Conservation (phyloP, 1,140 invertebrate species). For the Caenorhabditis remanei region DNA sequence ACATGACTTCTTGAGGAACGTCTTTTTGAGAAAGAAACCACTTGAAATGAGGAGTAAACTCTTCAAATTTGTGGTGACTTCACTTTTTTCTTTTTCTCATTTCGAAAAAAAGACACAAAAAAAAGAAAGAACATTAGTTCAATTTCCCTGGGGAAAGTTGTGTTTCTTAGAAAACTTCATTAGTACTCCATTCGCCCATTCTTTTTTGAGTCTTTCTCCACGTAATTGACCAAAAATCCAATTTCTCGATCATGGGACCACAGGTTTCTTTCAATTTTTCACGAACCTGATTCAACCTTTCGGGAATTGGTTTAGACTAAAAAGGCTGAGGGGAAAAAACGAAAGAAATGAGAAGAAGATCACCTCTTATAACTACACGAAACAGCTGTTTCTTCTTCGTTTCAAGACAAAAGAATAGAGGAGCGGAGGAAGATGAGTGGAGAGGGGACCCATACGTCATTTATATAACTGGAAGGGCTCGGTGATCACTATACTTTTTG, state of each 20-base stretch:
- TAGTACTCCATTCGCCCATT: not conserved
- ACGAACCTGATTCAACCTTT: too few relatives aligned
- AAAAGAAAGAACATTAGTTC: slow-evolving; percentile 34
- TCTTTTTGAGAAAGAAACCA: not conserved
- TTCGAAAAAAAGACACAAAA: not conserved
- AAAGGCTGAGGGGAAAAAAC: too few relatives aligned
- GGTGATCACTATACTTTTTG: too few relatives aligned
- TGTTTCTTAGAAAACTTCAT: slow-evolving; percentile 34
- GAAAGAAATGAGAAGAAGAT: too few relatives aligned
- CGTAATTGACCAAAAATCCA: slow-evolving; percentile 36
- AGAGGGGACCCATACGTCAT: too few relatives aligned
- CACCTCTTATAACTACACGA: too few relatives aligned
- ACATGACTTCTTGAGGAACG: slow-evolving; percentile 7
- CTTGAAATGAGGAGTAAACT: not conserved
- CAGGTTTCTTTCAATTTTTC: too few relatives aligned
- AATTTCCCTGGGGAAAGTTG: slow-evolving; percentile 31
- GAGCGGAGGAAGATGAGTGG: too few relatives aligned
- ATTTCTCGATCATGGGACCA: not conserved
- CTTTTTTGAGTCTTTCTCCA: not conserved
- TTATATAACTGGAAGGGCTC: too few relatives aligned
- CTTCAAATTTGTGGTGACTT: not conserved
- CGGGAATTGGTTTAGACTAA: too few relatives aligned
- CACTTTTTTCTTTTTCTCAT: not conserved
- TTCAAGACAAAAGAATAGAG: too few relatives aligned
- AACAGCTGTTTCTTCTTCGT: too few relatives aligned